Evolutionary conservation across 1,140 invertebrate genomes (phyloP).

Genomic region (Coelopa frigida): DNA sequence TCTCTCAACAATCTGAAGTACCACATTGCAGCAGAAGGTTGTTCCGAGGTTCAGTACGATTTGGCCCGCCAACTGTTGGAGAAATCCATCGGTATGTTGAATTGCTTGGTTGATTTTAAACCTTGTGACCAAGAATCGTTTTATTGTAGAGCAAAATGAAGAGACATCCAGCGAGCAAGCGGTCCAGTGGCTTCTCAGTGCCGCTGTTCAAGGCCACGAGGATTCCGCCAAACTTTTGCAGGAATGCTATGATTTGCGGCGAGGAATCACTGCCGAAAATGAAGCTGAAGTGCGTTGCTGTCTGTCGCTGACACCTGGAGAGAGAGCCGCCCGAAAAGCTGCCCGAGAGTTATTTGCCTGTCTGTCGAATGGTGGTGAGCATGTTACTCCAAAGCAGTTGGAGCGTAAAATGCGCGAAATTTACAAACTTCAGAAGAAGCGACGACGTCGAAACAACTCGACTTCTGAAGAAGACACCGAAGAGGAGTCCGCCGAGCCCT

Average conservation of each 20-base stretch:
- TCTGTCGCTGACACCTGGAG: slow-evolving; percentile 71
- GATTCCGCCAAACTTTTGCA: slow-evolving; percentile 74
- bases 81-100: slow-evolving; percentile 48
- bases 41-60: slow-evolving; percentile 59
- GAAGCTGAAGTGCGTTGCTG: slow-evolving; percentile 76
- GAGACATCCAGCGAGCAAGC: slow-evolving; percentile 55
- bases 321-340: slow-evolving; percentile 77
- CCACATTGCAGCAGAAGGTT: slow-evolving; percentile 60
- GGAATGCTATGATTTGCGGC: slow-evolving; percentile 68
- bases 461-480: slow-evolving; percentile 32
- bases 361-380: slow-evolving; percentile 75
- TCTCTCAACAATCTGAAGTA: slow-evolving; percentile 52
- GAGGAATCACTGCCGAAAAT: slow-evolving; percentile 73
- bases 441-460: slow-evolving; percentile 35
- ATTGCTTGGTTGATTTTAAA: not conserved
- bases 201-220: slow-evolving; percentile 80
- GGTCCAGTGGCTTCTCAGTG: slow-evolving; percentile 81
- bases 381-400: slow-evolving; percentile 73
- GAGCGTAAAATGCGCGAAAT: slow-evolving; percentile 60
- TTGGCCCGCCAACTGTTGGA: slow-evolving; percentile 58
- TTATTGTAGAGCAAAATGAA: slow-evolving; percentile 15
- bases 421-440: slow-evolving; percentile 48
- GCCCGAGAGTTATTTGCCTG: slow-evolving; percentile 77
- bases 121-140: not conserved
- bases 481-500: slow-evolving; percentile 15